A percentile compares a stretch with the other conserved stretches of the same genome.
These are phyloP conservation scores for Dichetophora obliterata DNA, from an alignment of 2,888 invertebrate genomes.

Conservation along the genomic window DNA sequence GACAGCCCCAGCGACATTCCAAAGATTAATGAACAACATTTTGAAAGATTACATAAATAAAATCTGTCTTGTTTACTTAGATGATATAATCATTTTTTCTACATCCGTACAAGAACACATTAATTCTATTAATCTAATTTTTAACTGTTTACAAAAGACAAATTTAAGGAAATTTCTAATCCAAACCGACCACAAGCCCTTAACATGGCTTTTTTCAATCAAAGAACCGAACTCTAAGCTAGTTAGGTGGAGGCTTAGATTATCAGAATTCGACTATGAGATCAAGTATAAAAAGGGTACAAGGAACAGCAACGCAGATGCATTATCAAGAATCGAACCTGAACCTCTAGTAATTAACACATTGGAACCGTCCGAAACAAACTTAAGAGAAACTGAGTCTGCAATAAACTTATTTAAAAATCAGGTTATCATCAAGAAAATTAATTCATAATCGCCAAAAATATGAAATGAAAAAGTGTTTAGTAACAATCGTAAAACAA, in stretches of 20 bases:
- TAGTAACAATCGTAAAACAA: conserved; percentile 30
- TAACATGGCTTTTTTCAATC: conserved; percentile 37
- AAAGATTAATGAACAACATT: conserved; percentile 44
- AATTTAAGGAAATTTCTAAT: conserved; percentile 38
- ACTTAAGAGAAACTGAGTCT: conserved; percentile 25
- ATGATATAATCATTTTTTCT: conserved; percentile 47
- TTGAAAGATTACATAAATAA: conserved; percentile 42
- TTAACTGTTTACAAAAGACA: conserved; percentile 34
- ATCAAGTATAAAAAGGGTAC: conserved; percentile 35
- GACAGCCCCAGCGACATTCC: conserved; percentile 40
- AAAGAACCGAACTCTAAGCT: conserved; percentile 31
- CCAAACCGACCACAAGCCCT: conserved; percentile 40
- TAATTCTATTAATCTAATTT: conserved; percentile 27
- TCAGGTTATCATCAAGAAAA: conserved; percentile 16
- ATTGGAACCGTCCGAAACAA: conserved; percentile 20
- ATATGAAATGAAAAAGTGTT: conserved; percentile 31
- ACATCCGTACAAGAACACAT: conserved; percentile 43
- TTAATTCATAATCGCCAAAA: conserved; percentile 15
- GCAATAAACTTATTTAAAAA: conserved; percentile 23
- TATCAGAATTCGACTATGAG: conserved; percentile 41
- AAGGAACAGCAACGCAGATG: conserved; percentile 38
- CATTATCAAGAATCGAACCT: conserved; percentile 37
- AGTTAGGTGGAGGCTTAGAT: conserved; percentile 17
- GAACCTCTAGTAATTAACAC: conserved; percentile 20
- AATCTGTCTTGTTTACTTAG: conserved; percentile 45